Percentiles rank a stretch among this genome's conserved stretches.
phyloP scores from a whole-genome alignment of 2,113 vertebrate genomes.

The Strigops habroptila region DNA sequence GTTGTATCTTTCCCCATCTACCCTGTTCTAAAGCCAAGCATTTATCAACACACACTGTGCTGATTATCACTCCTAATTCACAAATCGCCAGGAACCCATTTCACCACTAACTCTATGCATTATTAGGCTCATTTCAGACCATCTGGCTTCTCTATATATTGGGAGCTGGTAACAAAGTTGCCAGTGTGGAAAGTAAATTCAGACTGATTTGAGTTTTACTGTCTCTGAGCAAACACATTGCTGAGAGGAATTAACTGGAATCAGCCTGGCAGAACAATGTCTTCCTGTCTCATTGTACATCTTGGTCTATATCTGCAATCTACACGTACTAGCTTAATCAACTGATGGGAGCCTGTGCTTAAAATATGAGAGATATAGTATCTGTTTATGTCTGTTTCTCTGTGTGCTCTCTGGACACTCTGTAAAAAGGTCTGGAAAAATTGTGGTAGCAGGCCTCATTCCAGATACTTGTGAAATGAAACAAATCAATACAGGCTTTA shows the following conservation, averaged over 20 bases:
- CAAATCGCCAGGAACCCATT: not conserved
- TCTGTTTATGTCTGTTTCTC: not conserved
- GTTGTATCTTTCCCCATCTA: not conserved
- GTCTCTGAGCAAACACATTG: not conserved
- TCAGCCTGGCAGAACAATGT: not conserved
- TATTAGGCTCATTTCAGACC: constrained; percentile 20
- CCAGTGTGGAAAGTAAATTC: not conserved
- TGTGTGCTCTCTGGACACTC: not conserved
- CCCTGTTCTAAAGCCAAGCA: not conserved
- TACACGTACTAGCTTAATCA: not conserved
- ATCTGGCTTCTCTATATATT: not conserved
- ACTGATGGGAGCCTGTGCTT: not conserved
- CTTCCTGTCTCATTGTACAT: not conserved
- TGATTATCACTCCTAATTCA: constrained; percentile 8
- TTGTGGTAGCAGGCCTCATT: not conserved
- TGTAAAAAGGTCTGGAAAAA: not conserved
- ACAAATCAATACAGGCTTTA: not conserved
- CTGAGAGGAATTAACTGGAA: not conserved
- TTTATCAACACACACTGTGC: not conserved
- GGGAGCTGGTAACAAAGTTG: not conserved
- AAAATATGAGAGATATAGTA: not conserved
- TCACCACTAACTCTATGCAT: not conserved
- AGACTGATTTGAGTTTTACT: not conserved
- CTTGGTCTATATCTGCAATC: not conserved
- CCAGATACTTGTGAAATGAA: not conserved